Conservation (phyloP, 2,113 vertebrate species). For the Oncorhynchus nerka region DNA sequence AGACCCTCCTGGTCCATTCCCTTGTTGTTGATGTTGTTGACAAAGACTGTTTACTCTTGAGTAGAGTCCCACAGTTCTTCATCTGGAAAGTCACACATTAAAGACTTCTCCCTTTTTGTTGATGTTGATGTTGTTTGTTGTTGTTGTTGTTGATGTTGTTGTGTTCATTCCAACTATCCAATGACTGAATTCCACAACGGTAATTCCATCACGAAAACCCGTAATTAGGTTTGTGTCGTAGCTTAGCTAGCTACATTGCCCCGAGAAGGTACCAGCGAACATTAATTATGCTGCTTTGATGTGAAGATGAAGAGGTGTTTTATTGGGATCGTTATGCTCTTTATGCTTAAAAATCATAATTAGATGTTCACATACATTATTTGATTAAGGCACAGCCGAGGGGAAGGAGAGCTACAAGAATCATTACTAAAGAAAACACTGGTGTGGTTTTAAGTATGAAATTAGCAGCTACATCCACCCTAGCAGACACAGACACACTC, state of each 20-base stretch:
- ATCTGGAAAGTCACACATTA: no score
- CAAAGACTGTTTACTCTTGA: no score
- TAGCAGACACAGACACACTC: neutral
- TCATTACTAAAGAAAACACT: constrained; percentile 55
- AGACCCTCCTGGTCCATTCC: no score
- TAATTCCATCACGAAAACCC: constrained; percentile 54
- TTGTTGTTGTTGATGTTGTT: constrained; percentile 5
- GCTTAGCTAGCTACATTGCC: constrained; percentile 28
- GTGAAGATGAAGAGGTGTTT: constrained; percentile 51
- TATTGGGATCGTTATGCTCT: constrained; percentile 44
- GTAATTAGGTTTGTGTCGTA: constrained; percentile 66
- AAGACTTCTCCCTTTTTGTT: no score
- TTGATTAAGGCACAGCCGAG: constrained; percentile 69
- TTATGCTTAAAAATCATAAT: constrained; percentile 67
- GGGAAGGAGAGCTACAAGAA: constrained; percentile 54
- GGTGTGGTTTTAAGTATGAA: no score
- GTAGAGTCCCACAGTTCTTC: no score
- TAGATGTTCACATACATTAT: constrained; percentile 67
- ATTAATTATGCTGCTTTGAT: constrained; percentile 58
- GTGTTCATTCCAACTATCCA: constrained; percentile 54
- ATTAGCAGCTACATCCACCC: no score
- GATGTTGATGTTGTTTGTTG: no score
- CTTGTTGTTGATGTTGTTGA: no score
- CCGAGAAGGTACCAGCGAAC: constrained; percentile 51
- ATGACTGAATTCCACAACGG: constrained; percentile 31